Conservation (phyloP, 2,797 vertebrate genomes). For the Otus scops region DNA sequence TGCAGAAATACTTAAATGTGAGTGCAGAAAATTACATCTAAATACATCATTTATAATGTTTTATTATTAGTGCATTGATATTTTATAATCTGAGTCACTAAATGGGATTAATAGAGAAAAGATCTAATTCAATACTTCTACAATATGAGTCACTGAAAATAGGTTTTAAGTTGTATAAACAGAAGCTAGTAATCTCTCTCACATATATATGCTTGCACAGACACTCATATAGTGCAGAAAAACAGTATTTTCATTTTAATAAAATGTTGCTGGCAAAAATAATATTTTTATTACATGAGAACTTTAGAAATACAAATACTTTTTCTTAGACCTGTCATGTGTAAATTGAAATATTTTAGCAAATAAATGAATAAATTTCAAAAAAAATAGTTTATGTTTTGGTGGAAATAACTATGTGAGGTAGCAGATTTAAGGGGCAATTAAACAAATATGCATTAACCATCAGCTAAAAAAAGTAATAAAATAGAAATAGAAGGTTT, state of each 20-base stretch:
- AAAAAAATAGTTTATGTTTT: background rate
- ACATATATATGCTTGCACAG: background rate
- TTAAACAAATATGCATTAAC: background rate
- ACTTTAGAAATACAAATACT: background rate
- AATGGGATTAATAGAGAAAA: background rate
- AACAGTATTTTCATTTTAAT: background rate
- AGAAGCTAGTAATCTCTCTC: background rate
- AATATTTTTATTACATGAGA: background rate
- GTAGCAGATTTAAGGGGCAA: background rate
- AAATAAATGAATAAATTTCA: background rate
- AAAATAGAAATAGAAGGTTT: background rate
- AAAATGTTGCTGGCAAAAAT: background rate
- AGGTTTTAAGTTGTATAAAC: background rate
- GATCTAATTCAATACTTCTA: background rate
- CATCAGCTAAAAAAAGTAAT: background rate
- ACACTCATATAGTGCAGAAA: background rate
- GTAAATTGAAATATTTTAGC: background rate
- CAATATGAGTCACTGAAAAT: background rate
- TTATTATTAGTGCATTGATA: background rate
- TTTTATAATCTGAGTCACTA: background rate
- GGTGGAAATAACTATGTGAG: background rate
- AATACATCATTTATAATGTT: background rate
- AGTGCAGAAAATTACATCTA: conserved; percentile 29
- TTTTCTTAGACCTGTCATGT: background rate
- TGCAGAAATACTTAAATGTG: conserved; percentile 54